A percentile compares a stretch with the other conserved stretches of the same genome.
Conservation (phyloP, 2,113 vertebrate genomes). For the Phycodurus eques region DNA sequence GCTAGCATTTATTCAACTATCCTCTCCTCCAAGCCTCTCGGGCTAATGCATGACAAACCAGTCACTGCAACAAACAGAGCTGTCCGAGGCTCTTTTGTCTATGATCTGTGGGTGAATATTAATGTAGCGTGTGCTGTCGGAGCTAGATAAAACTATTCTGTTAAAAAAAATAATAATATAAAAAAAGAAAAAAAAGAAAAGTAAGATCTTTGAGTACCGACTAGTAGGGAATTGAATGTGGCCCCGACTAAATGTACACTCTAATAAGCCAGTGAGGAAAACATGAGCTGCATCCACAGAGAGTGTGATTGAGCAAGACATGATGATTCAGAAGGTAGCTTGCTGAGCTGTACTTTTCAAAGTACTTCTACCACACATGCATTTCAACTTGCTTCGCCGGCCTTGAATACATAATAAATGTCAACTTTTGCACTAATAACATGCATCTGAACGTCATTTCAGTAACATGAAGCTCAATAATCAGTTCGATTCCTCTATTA, state of each 20-base stretch:
- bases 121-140: constrained; percentile 52
- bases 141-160: constrained; percentile 50
- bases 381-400: not conserved
- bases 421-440: not conserved
- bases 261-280: constrained; percentile 58
- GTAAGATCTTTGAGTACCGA: constrained; percentile 43
- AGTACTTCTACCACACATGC: constrained; percentile 18
- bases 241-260: constrained; percentile 50
- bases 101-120: constrained; percentile 63
- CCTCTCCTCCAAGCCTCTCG: constrained; percentile 17
- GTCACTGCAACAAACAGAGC: constrained; percentile 38
- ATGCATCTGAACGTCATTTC: not conserved
- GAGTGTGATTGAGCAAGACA: constrained; percentile 36
- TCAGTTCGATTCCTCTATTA: too few relatives aligned
- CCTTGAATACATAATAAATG: not conserved
- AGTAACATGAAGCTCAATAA: not conserved
- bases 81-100: constrained; percentile 49
- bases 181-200: not conserved
- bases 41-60: constrained; percentile 57
- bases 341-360: constrained; percentile 21
- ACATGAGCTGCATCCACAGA: constrained; percentile 52
- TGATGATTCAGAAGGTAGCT: constrained; percentile 32
- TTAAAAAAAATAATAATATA: constrained; percentile 32
- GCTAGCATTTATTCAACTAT: constrained; percentile 3
- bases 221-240: constrained; percentile 52